Evolutionary conservation across 2,797 vertebrate species (phyloP).

Genomic region (Dromococcyx pavoninus): DNA sequence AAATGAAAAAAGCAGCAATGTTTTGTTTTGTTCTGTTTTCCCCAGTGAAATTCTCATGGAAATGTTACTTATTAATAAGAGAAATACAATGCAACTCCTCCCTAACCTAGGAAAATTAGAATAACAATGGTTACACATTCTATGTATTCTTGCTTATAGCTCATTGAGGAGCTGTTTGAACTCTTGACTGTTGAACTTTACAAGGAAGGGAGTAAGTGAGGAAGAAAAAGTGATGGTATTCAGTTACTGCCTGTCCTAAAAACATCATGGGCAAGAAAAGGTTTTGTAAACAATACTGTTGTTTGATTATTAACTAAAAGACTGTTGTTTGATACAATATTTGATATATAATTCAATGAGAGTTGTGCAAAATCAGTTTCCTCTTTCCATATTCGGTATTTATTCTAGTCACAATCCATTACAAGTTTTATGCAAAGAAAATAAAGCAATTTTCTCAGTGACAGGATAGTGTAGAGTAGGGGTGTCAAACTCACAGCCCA

Average conservation of each 20-base stretch:
- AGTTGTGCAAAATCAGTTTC: background rate
- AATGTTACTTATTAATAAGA: background rate
- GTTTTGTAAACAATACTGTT: background rate
- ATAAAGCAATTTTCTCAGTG: background rate
- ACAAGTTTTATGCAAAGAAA: background rate
- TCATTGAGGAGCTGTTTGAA: background rate
- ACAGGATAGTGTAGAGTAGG: background rate
- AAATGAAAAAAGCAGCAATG: background rate
- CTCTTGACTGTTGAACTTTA: background rate
- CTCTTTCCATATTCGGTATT: background rate
- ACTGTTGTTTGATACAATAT: background rate
- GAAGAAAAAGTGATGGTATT: background rate
- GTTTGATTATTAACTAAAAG: background rate
- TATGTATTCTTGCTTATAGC: background rate
- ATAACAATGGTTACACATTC: background rate
- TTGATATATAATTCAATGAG: background rate
- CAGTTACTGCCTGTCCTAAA: background rate
- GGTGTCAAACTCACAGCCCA: too few relatives aligned
- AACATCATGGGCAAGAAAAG: background rate
- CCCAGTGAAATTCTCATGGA: background rate
- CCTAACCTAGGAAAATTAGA: background rate
- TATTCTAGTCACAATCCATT: background rate
- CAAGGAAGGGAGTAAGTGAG: background rate
- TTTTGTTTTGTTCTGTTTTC: background rate
- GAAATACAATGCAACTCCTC: background rate